A percentile compares a stretch with the other conserved stretches of the same genome.
These are phyloP conservation scores for Acheta domesticus DNA, from an alignment of 2,888 invertebrate species.

Conservation along the genomic window DNA sequence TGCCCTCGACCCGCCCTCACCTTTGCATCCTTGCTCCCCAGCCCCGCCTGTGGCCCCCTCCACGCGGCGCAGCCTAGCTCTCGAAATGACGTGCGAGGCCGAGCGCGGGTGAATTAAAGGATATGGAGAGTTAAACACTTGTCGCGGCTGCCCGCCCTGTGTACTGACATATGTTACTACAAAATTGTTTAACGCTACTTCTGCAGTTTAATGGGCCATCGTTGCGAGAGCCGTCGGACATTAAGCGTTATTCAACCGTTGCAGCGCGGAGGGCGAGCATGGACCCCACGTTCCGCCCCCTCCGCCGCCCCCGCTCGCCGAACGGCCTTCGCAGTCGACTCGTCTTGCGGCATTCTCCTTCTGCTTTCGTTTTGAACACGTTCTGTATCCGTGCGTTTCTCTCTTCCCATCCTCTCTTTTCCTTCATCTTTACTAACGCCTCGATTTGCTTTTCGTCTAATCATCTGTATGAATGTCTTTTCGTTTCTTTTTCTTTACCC, in stretches of 20 bases:
- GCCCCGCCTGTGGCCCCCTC: background rate
- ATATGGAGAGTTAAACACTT: slow-evolving; percentile 9
- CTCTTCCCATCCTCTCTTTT: no score
- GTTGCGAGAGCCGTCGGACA: background rate
- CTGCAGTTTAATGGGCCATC: background rate
- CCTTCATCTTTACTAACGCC: no score
- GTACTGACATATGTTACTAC: slow-evolving; percentile 10
- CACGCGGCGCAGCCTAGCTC: background rate
- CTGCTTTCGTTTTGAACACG: no score
- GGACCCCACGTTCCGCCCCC: background rate
- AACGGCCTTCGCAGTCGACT: no score
- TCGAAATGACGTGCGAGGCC: slow-evolving; percentile 8
- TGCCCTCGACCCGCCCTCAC: no score
- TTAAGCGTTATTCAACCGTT: slow-evolving; percentile 7
- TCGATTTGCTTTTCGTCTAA: no score
- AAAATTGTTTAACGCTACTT: slow-evolving; percentile 18
- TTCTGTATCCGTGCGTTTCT: no score
- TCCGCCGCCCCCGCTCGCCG: no score
- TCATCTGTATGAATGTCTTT: no score
- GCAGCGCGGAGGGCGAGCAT: background rate
- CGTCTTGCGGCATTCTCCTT: no score
- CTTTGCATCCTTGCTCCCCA: no score
- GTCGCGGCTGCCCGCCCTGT: slow-evolving; percentile 7
- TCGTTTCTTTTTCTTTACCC: no score
- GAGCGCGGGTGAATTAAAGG: background rate